A percentile compares a stretch with the other conserved stretches of the same genome.
Conservation (phyloP, 2,888 invertebrate species). For the Catocala nupta region DNA sequence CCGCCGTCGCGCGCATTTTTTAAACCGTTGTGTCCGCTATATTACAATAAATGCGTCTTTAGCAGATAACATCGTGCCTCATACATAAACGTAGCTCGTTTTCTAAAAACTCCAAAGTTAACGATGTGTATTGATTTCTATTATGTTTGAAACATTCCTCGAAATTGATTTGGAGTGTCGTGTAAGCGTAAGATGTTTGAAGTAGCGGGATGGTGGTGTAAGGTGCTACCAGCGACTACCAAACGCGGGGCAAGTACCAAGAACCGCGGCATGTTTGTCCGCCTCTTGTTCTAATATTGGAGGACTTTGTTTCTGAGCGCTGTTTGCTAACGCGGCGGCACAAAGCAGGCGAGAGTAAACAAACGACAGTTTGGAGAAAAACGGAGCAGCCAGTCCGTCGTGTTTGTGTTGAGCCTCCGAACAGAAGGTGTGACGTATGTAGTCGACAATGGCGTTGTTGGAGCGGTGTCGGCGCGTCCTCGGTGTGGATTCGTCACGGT, state of each 20-base stretch:
- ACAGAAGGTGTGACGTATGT: conserved; percentile 25
- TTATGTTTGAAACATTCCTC: conserved; percentile 13
- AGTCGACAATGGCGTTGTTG: conserved; percentile 8
- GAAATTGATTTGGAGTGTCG: conserved; percentile 8
- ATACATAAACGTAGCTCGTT: conserved; percentile 27
- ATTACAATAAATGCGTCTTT: conserved; percentile 45
- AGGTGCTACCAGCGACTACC: conserved; percentile 20
- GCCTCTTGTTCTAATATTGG: conserved; percentile 57
- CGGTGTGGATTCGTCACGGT: conserved; percentile 19
- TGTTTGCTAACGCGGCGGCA: conserved; percentile 55
- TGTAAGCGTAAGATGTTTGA: conserved; percentile 12
- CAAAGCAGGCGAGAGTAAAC: conserved; percentile 44
- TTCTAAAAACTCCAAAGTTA: conserved; percentile 18
- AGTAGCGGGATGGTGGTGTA: conserved; percentile 16
- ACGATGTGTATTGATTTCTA: conserved; percentile 23
- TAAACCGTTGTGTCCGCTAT: conserved; percentile 39
- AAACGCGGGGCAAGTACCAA: conserved; percentile 29
- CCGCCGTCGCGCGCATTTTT: conserved; percentile 58
- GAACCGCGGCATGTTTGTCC: conserved; percentile 55
- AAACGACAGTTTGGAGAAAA: conserved; percentile 30
- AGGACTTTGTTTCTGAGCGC: conserved; percentile 49
- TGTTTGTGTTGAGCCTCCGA: conserved; percentile 26
- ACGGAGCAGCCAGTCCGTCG: conserved; percentile 7
- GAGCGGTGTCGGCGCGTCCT: conserved; percentile 9
- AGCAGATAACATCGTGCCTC: conserved; percentile 40